A percentile compares a stretch with the other conserved stretches of the same genome.
These are phyloP conservation scores for Meles meles DNA, from an alignment of 2,113 vertebrate genomes.

Conservation along the genomic window DNA sequence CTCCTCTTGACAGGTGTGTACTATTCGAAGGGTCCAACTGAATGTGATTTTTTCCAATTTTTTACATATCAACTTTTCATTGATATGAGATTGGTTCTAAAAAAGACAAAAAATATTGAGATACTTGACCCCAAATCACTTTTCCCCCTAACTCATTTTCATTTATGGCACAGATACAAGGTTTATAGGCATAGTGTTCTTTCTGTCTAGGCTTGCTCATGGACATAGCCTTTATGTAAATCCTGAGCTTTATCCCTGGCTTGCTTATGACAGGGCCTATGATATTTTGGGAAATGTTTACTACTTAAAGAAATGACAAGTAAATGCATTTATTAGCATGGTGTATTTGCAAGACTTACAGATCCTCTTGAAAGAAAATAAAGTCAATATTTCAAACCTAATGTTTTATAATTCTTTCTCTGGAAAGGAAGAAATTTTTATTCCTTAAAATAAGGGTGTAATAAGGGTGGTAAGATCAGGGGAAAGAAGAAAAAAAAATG, in stretches of 20 bases:
- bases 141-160: neutral
- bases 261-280: neutral
- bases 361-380: neutral
- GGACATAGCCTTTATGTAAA: neutral
- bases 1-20: neutral
- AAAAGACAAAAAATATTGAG: neutral
- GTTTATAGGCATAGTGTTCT: neutral
- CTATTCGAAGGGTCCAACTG: neutral
- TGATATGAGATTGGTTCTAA: neutral
- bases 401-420: neutral
- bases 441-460: neutral
- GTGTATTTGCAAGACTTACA: neutral
- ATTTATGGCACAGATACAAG: neutral
- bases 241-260: neutral
- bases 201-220: neutral
- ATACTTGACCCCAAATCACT: neutral
- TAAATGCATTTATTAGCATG: neutral
- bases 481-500: neutral
- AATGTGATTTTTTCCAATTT: neutral
- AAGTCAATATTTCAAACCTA: neutral
- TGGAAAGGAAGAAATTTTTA: neutral
- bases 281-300: neutral
- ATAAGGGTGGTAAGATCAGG: neutral
- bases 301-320: neutral
- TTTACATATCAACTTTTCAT: neutral